A percentile compares a stretch with the other conserved stretches of the same genome.
Conservation (phyloP, 2,888 invertebrate species). For the Netelia melanura region DNA sequence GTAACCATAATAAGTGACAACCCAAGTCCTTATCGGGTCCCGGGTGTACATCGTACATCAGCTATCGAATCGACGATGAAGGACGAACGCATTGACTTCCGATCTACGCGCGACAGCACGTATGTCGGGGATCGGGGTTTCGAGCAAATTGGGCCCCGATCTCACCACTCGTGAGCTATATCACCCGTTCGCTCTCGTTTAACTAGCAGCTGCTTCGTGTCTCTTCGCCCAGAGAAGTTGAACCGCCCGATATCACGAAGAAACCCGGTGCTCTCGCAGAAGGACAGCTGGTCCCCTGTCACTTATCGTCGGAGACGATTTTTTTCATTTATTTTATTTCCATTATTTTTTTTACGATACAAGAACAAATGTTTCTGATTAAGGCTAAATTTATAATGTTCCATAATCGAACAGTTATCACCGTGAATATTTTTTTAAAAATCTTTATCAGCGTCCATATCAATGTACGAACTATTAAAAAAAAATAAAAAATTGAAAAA, state of each 20-base stretch:
- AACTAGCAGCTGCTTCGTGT: slow-evolving; percentile 62
- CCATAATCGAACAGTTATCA: too few relatives aligned
- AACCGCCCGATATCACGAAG: slow-evolving; percentile 55
- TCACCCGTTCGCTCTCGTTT: slow-evolving; percentile 36
- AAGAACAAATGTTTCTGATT: too few relatives aligned
- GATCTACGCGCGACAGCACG: slow-evolving; percentile 62
- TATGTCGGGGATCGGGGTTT: slow-evolving; percentile 36
- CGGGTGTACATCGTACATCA: slow-evolving; percentile 30
- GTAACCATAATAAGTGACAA: slow-evolving; percentile 22
- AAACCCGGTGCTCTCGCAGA: slow-evolving; percentile 45
- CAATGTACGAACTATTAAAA: neutral
- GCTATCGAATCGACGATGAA: slow-evolving; percentile 29
- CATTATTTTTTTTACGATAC: neutral
- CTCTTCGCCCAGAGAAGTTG: slow-evolving; percentile 35
- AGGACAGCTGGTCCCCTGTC: slow-evolving; percentile 64
- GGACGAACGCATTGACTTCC: slow-evolving; percentile 68
- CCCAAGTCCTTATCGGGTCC: slow-evolving; percentile 4
- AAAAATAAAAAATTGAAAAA: neutral
- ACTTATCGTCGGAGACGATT: slow-evolving; percentile 51
- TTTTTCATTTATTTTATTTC: slow-evolving; percentile 6
- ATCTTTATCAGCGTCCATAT: neutral
- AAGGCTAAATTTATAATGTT: too few relatives aligned
- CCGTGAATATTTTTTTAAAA: too few relatives aligned
- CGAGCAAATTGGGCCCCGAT: slow-evolving; percentile 68
- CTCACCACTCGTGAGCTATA: slow-evolving; percentile 55